phyloP scores from a whole-genome alignment of 35 echinoderm and acorn worm genomes.

The Diadema setosum region DNA sequence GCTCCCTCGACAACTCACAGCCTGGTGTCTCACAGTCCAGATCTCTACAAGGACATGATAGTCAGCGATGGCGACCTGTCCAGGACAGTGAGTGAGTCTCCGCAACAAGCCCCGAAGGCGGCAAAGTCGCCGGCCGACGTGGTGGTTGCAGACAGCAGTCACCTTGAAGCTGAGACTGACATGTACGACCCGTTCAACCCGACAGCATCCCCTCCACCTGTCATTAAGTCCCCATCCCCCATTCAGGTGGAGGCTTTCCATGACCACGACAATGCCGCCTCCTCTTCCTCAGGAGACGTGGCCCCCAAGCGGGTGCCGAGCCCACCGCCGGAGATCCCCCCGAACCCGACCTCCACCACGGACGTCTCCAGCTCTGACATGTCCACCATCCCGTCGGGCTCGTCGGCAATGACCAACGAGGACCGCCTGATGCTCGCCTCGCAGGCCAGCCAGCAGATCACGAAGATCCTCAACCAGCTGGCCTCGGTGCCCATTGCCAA shows the following conservation, averaged over 20 bases:
- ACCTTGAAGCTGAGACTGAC: background rate
- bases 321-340: background rate
- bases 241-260: background rate
- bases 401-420: background rate
- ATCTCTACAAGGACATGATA: background rate
- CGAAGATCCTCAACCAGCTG: slow-evolving; percentile 34
- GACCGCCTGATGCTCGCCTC: background rate
- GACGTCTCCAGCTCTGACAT: slow-evolving; percentile 23
- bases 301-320: background rate
- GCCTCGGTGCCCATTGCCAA: background rate
- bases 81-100: background rate
- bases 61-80: background rate
- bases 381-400: background rate
- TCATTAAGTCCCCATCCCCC: slow-evolving; percentile 19
- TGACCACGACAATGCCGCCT: background rate
- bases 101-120: background rate
- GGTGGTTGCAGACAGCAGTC: slow-evolving; percentile 12
- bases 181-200: slow-evolving; percentile 93
- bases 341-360: slow-evolving; percentile 13
- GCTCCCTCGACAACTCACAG: background rate
- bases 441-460: slow-evolving; percentile 30
- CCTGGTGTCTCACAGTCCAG: background rate
- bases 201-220: slow-evolving; percentile 63
- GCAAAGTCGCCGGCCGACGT: slow-evolving; percentile 20
- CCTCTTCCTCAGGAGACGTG: background rate